These are phyloP conservation scores for Invenusta paracnida DNA, from an alignment of 2,888 invertebrate genomes.

Conservation along the genomic window DNA sequence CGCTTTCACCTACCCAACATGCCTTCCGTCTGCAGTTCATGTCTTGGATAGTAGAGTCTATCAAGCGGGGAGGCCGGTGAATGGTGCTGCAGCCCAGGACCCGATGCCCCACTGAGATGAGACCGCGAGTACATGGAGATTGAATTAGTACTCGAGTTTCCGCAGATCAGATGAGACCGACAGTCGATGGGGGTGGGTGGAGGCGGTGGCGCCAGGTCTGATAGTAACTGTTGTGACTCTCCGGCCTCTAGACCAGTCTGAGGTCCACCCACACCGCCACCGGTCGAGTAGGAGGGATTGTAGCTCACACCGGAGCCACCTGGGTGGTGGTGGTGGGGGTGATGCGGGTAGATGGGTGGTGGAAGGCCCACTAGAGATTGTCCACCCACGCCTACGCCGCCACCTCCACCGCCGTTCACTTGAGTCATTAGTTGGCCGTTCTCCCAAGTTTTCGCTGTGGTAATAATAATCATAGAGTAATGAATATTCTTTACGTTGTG, in stretches of 20 bases:
- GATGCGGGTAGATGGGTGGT: background rate
- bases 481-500: too few species aligned
- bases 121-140: slow-evolving; percentile 39
- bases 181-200: slow-evolving; percentile 37
- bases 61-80: background rate
- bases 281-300: background rate
- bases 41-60: slow-evolving; percentile 65
- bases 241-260: background rate
- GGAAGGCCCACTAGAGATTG: background rate
- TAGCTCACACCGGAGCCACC: background rate
- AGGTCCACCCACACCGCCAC: background rate
- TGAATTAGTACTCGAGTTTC: slow-evolving; percentile 32
- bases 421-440: slow-evolving; percentile 8
- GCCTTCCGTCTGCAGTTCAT: slow-evolving; percentile 67
- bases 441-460: background rate
- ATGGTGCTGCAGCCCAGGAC: too few species aligned
- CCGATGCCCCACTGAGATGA: slow-evolving; percentile 31
- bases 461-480: too few species aligned
- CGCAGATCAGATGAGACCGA: slow-evolving; percentile 37
- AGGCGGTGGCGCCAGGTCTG: background rate
- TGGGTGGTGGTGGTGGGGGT: background rate
- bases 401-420: background rate
- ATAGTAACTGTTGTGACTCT: background rate
- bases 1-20: slow-evolving; percentile 62
- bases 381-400: background rate